Percentiles rank a stretch among this genome's conserved stretches.
Evolutionary conservation across 2,113 vertebrate genomes (phyloP).

Genomic region (Bufo gargarizans): DNA sequence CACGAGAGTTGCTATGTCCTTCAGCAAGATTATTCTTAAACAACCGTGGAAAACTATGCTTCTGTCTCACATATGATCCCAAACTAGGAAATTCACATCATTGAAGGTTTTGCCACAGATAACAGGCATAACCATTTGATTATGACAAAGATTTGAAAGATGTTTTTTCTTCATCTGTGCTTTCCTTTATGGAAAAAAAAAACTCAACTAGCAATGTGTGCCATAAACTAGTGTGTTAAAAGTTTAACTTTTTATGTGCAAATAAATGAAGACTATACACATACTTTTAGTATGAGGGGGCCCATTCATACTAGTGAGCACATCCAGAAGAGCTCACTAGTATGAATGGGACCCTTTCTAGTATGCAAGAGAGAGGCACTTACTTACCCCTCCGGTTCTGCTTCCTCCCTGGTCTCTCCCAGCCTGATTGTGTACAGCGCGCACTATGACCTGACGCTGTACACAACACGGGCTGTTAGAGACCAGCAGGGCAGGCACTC

Average conservation of each 20-base stretch:
- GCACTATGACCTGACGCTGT: too few relatives aligned
- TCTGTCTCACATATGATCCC: slow-evolving; percentile 54
- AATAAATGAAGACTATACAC: too few relatives aligned
- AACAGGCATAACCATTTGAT: slow-evolving; percentile 60
- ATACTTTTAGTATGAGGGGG: too few relatives aligned
- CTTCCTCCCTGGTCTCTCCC: too few relatives aligned
- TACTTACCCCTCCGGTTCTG: too few relatives aligned
- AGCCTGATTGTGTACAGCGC: too few relatives aligned
- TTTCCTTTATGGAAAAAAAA: slow-evolving; percentile 55
- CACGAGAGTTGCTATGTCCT: slow-evolving; percentile 58
- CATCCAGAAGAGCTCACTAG: too few relatives aligned
- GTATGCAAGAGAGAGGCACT: too few relatives aligned
- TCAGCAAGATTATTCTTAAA: slow-evolving; percentile 58
- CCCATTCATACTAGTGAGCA: too few relatives aligned
- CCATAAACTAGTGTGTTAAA: slow-evolving; percentile 55
- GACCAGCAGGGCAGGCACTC: too few relatives aligned
- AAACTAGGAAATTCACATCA: slow-evolving; percentile 58
- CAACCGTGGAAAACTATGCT: slow-evolving; percentile 61
- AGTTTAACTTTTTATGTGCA: neutral
- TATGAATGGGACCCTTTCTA: too few relatives aligned
- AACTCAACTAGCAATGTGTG: slow-evolving; percentile 24
- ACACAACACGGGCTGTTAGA: too few relatives aligned
- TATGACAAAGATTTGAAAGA: slow-evolving; percentile 45
- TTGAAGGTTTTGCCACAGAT: slow-evolving; percentile 59
- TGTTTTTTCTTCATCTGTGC: slow-evolving; percentile 54